Evolutionary conservation across 2,888 invertebrate genomes (phyloP).

Genomic region (Sympetrum striolatum): DNA sequence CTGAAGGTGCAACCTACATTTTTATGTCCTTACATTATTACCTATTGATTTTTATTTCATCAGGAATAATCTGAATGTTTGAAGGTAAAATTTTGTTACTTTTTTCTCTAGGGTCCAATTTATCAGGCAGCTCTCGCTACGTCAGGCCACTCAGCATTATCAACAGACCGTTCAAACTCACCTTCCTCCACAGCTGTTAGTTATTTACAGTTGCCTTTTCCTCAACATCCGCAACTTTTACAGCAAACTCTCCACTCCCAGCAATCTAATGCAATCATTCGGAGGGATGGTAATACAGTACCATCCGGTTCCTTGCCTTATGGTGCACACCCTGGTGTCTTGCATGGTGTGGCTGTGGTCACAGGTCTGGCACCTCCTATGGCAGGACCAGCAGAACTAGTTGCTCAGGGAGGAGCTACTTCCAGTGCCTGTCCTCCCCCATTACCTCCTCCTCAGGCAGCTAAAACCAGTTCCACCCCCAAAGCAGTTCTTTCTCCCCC

Average conservation of each 20-base stretch:
- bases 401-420: slow-evolving; percentile 17
- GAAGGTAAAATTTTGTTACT: not conserved
- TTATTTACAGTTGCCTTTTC: slow-evolving; percentile 17
- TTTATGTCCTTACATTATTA: not conserved
- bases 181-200: slow-evolving; percentile 44
- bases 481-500: slow-evolving; percentile 12
- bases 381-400: slow-evolving; percentile 32
- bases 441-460: slow-evolving; percentile 23
- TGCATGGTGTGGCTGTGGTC: slow-evolving; percentile 16
- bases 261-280: not conserved
- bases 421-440: slow-evolving; percentile 34
- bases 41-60: not conserved
- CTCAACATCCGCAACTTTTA: slow-evolving; percentile 10
- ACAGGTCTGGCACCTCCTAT: slow-evolving; percentile 3
- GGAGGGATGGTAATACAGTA: not conserved
- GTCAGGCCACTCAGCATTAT: slow-evolving; percentile 22
- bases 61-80: not conserved
- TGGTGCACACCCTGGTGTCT: slow-evolving; percentile 9
- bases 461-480: not conserved
- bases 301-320: slow-evolving; percentile 13
- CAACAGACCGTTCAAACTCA: slow-evolving; percentile 30
- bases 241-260: slow-evolving; percentile 27
- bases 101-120: slow-evolving; percentile 18
- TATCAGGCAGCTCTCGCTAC: slow-evolving; percentile 36
- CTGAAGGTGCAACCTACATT: not conserved